These are phyloP conservation scores for Cyclargus thomasi DNA, from an alignment of 1,140 invertebrate genomes.

Conservation along the genomic window DNA sequence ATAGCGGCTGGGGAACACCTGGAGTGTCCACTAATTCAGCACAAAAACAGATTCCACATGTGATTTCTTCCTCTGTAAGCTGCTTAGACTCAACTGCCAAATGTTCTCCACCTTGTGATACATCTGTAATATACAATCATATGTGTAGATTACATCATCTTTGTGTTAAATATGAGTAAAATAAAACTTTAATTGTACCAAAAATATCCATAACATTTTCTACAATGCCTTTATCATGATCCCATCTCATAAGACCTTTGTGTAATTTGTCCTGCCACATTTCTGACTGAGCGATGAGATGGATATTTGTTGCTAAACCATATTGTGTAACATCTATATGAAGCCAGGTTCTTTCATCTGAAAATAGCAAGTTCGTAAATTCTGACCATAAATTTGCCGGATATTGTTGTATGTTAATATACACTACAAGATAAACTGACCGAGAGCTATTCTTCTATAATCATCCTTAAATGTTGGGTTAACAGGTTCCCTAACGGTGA, in stretches of 20 bases:
- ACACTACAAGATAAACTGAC: constrained; percentile 10
- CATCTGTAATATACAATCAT: too few relatives aligned
- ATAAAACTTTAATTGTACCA: constrained; percentile 35
- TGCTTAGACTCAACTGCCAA: background rate
- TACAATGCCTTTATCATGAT: constrained; percentile 58
- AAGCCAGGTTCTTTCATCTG: constrained; percentile 52
- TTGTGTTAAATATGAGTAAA: background rate
- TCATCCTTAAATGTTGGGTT: constrained; percentile 50
- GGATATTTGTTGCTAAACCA: constrained; percentile 48
- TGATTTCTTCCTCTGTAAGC: constrained; percentile 20
- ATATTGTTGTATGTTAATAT: too few relatives aligned
- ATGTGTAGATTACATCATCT: constrained; percentile 10
- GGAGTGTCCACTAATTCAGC: constrained; percentile 35
- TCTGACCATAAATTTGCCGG: too few relatives aligned
- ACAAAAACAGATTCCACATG: constrained; percentile 53
- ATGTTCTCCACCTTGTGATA: constrained; percentile 2
- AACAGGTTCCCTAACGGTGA: constrained; percentile 49
- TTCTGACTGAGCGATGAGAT: constrained; percentile 45
- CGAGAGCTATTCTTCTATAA: constrained; percentile 44
- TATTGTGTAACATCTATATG: constrained; percentile 52
- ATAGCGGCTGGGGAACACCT: constrained; percentile 45
- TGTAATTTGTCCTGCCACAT: constrained; percentile 47
- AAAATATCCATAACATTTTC: constrained; percentile 49
- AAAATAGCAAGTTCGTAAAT: background rate
- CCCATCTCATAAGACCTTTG: constrained; percentile 45